These are phyloP conservation scores for Dynastes maya DNA, from an alignment of 2,888 invertebrate genomes.

Conservation along the genomic window DNA sequence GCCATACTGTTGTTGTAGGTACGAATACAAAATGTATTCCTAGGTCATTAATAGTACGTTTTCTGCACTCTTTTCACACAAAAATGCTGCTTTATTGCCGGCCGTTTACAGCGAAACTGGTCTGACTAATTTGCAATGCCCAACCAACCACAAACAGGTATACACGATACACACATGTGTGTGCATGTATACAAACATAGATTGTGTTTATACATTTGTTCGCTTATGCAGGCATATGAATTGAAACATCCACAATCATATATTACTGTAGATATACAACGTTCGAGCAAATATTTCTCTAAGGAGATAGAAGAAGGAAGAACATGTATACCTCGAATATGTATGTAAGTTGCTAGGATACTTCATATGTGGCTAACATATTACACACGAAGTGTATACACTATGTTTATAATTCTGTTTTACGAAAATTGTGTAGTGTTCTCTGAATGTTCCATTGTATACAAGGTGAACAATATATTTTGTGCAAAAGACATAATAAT, in stretches of 20 bases:
- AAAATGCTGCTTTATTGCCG: constrained; percentile 35
- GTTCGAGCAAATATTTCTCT: constrained; percentile 15
- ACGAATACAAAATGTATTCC: constrained; percentile 24
- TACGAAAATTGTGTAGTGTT: too few species aligned
- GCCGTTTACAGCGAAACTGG: constrained; percentile 28
- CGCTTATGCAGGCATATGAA: constrained; percentile 11
- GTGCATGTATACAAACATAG: not conserved
- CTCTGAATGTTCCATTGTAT: too few species aligned
- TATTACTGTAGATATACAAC: constrained; percentile 26
- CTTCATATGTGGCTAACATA: too few species aligned
- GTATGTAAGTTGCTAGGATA: not conserved
- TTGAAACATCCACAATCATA: constrained; percentile 34
- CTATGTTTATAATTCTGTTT: too few species aligned
- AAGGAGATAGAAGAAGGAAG: constrained; percentile 7
- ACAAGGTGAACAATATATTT: too few species aligned
- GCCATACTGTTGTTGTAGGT: constrained; percentile 4
- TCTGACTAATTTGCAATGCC: constrained; percentile 39
- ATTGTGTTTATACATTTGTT: constrained; percentile 12
- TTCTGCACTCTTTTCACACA: constrained; percentile 43
- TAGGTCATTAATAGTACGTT: constrained; percentile 46
- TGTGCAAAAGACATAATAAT: too few species aligned
- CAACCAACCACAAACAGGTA: constrained; percentile 38
- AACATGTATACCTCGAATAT: not conserved
- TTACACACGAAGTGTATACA: too few species aligned
- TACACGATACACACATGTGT: constrained; percentile 4